phyloP scores from a whole-genome alignment of 2,888 invertebrate species.

The Tetropium fuscum region DNA sequence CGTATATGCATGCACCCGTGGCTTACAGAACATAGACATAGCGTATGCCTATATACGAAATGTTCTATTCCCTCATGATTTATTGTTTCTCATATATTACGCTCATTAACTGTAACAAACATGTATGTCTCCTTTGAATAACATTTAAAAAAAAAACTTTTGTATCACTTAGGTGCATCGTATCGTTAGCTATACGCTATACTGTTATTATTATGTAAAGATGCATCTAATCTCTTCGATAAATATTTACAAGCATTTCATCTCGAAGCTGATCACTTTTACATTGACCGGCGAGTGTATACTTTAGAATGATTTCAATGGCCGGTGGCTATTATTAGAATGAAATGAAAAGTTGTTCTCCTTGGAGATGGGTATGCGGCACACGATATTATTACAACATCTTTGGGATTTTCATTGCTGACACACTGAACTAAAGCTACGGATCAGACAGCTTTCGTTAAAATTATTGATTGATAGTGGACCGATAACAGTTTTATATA shows the following conservation, averaged over 20 bases:
- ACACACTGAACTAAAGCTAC: constrained; percentile 27
- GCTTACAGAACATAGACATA: too few relatives aligned
- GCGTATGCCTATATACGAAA: too few relatives aligned
- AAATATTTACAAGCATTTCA: constrained; percentile 9
- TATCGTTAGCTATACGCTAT: background rate
- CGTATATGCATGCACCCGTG: too few relatives aligned
- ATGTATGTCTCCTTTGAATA: too few relatives aligned
- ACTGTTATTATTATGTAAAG: constrained; percentile 6
- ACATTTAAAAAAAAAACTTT: too few relatives aligned
- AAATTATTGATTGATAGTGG: too few relatives aligned
- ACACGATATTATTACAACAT: constrained; percentile 22
- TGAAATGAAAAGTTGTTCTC: constrained; percentile 56
- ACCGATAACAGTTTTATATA: too few relatives aligned
- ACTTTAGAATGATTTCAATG: constrained; percentile 18
- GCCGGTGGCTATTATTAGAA: constrained; percentile 44
- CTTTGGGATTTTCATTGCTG: constrained; percentile 26
- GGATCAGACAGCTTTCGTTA: background rate
- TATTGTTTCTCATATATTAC: too few relatives aligned
- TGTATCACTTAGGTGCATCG: background rate
- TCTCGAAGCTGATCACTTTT: constrained; percentile 12
- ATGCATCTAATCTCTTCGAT: background rate
- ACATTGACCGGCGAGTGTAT: constrained; percentile 12
- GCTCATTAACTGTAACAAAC: too few relatives aligned
- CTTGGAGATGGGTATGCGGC: constrained; percentile 55
- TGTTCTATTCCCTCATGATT: too few relatives aligned